These are phyloP conservation scores for Cygnus atratus DNA, from an alignment of 2,113 vertebrate species.

Conservation along the genomic window DNA sequence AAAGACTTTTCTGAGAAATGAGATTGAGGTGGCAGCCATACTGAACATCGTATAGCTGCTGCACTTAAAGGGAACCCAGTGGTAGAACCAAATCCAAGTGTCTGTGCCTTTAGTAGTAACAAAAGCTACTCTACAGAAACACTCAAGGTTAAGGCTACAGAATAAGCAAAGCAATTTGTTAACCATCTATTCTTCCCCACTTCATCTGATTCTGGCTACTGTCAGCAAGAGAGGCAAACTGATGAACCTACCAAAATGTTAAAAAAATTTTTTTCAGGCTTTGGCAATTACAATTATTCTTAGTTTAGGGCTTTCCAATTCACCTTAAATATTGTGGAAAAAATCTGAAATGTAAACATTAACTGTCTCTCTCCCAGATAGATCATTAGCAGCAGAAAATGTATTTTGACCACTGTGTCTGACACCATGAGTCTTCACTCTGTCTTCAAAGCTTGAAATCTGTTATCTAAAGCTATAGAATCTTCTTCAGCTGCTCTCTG, in stretches of 20 bases:
- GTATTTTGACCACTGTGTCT: neutral
- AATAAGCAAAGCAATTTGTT: neutral
- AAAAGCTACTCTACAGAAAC: neutral
- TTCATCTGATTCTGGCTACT: neutral
- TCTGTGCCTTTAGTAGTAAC: neutral
- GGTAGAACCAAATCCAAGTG: neutral
- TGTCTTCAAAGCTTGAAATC: neutral
- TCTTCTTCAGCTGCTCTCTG: neutral
- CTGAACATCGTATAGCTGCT: accelerated
- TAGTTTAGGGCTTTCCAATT: neutral
- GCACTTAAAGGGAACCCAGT: neutral
- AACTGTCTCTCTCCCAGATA: neutral
- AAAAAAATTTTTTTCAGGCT: neutral
- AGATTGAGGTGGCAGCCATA: neutral
- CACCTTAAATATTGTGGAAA: neutral
- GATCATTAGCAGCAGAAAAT: neutral
- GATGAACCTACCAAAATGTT: neutral
- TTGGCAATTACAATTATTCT: neutral
- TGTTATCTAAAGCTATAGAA: neutral
- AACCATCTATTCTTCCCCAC: neutral
- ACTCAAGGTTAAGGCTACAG: neutral
- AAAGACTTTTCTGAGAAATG: neutral
- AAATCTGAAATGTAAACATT: neutral
- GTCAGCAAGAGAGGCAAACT: neutral
- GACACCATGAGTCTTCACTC: neutral